Evolutionary conservation across 2,113 vertebrate species (phyloP).

Genomic region (Sceloporus tristichus): DNA sequence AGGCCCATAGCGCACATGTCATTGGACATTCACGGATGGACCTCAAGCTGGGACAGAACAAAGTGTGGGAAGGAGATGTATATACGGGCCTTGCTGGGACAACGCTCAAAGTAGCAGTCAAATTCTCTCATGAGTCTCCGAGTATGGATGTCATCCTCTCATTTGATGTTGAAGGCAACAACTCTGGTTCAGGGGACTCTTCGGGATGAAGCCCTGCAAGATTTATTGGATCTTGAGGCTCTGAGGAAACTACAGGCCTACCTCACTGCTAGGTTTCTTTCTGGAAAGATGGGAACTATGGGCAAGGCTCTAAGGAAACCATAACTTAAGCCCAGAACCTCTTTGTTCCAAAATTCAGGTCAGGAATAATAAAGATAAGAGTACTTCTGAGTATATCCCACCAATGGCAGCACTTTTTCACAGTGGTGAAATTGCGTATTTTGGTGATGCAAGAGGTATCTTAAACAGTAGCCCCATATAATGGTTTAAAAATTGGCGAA

Average conservation of each 20-base stretch:
- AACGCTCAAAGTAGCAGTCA: slow-evolving; percentile 75
- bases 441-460: no score
- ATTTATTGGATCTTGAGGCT: background rate
- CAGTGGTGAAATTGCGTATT: no score
- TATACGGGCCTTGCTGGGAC: slow-evolving; percentile 62
- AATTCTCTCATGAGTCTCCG: slow-evolving; percentile 50
- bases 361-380: background rate
- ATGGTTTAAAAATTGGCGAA: no score
- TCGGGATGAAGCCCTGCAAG: background rate
- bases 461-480: no score
- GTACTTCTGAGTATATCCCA: background rate
- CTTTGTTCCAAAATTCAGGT: background rate
- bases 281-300: accelerated
- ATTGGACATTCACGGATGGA: slow-evolving; percentile 70
- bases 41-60: slow-evolving; percentile 75
- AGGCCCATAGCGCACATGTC: slow-evolving; percentile 74
- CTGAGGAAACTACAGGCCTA: background rate
- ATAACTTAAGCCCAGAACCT: background rate
- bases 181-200: background rate
- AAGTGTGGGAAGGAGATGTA: slow-evolving; percentile 82
- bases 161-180: slow-evolving; percentile 74
- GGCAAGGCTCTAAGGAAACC: slow-evolving; percentile 19
- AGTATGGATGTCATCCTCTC: slow-evolving; percentile 81
- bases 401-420: no score
- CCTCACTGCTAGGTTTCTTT: slow-evolving; percentile 6